Conservation (phyloP, 2,797 vertebrate genomes). For the Xiphorhynchus erythropygius region DNA sequence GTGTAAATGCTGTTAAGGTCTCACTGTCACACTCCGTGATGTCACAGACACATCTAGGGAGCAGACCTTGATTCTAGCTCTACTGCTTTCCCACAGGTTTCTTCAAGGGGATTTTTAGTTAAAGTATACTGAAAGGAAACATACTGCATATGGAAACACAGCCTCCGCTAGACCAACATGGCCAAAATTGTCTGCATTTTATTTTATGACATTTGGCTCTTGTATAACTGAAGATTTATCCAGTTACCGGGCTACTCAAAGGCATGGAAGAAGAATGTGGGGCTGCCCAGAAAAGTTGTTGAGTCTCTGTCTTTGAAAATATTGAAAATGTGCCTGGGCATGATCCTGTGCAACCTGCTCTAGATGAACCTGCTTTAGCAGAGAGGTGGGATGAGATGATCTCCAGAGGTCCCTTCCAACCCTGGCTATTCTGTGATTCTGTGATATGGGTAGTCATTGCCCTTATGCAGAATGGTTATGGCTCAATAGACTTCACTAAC, state of each 20-base stretch:
- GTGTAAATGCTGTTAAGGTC: neutral
- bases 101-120: neutral
- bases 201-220: neutral
- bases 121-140: neutral
- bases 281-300: neutral
- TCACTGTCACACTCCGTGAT: neutral
- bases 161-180: fast-evolving
- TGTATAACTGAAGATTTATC: neutral
- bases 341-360: neutral
- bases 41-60: neutral
- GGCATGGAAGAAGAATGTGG: neutral
- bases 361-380: neutral
- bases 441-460: neutral
- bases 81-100: neutral
- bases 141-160: fast-evolving
- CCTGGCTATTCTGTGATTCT: neutral
- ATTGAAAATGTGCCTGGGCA: neutral
- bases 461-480: neutral
- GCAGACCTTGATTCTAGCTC: neutral
- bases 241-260: neutral
- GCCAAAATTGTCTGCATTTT: neutral
- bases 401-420: neutral
- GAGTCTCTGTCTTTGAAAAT: neutral
- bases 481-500: neutral
- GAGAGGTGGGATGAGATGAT: fast-evolving